A percentile compares a stretch with the other conserved stretches of the same genome.
Evolutionary conservation across 2,113 vertebrate species (phyloP).

Genomic region (Stigmatopora nigra): DNA sequence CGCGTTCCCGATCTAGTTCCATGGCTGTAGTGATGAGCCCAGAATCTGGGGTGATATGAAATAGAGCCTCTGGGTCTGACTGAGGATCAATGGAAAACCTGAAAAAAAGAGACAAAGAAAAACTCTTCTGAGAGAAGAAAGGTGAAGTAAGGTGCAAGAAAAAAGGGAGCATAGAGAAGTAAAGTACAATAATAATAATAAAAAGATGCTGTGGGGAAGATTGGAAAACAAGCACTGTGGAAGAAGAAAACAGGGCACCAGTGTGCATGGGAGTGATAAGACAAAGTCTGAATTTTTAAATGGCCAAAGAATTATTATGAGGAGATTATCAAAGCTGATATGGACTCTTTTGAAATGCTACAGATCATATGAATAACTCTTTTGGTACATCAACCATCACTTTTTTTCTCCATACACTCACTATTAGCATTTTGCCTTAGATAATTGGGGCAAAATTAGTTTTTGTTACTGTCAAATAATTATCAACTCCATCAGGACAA

Average conservation of each 20-base stretch:
- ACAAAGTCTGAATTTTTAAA: slow-evolving; percentile 46
- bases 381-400: slow-evolving; percentile 47
- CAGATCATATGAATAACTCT: slow-evolving; percentile 61
- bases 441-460: slow-evolving; percentile 50
- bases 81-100: slow-evolving; percentile 84
- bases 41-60: slow-evolving; percentile 77
- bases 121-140: background rate
- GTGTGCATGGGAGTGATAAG: slow-evolving; percentile 55
- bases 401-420: slow-evolving; percentile 34
- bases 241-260: slow-evolving; percentile 35
- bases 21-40: slow-evolving; percentile 78
- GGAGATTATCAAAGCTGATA: slow-evolving; percentile 60
- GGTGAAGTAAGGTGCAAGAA: slow-evolving; percentile 2
- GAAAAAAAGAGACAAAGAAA: slow-evolving; percentile 17
- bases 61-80: slow-evolving; percentile 79
- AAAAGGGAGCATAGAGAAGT: slow-evolving; percentile 6
- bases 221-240: slow-evolving; percentile 10
- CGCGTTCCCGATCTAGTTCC: slow-evolving; percentile 79
- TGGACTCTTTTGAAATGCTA: slow-evolving; percentile 56
- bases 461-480: slow-evolving; percentile 38
- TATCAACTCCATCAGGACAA: slow-evolving; percentile 13
- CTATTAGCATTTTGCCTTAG: slow-evolving; percentile 27
- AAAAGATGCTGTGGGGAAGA: slow-evolving; percentile 15
- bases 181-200: slow-evolving; percentile 9
- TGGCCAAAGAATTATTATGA: slow-evolving; percentile 61